Evolutionary conservation across 2,113 vertebrate species (phyloP).

Genomic region (Collichthys lucidus): DNA sequence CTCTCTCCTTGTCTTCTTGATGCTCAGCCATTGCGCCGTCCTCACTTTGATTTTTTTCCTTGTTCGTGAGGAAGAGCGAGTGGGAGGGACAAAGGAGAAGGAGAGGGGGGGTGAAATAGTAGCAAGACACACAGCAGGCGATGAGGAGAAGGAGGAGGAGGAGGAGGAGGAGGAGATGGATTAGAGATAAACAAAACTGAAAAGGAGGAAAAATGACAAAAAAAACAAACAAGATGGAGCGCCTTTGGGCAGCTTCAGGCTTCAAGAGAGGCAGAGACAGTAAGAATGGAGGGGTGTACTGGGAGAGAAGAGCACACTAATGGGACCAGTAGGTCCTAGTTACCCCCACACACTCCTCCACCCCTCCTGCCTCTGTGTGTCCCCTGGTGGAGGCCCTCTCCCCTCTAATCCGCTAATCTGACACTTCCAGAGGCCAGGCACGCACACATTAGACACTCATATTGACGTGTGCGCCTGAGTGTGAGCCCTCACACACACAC

Average conservation of each 20-base stretch:
- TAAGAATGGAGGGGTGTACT: not conserved
- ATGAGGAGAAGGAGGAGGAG: constrained; percentile 18
- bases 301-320: constrained; percentile 24
- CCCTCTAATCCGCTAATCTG: constrained; percentile 75
- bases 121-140: constrained; percentile 10
- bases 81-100: constrained; percentile 18
- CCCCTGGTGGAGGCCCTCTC: constrained; percentile 43
- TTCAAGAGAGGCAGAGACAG: constrained; percentile 5
- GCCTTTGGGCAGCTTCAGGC: constrained; percentile 6
- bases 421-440: constrained; percentile 69
- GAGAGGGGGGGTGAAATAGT: constrained; percentile 4
- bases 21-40: constrained; percentile 11
- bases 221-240: not conserved
- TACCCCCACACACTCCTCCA: not conserved
- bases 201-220: not conserved
- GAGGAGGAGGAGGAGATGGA: constrained; percentile 9
- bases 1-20: not conserved
- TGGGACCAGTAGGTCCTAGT: constrained; percentile 27
- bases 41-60: constrained; percentile 24
- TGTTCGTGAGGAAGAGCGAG: constrained; percentile 14
- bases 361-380: constrained; percentile 18
- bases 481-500: constrained; percentile 23
- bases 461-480: constrained; percentile 40
- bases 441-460: constrained; percentile 51
- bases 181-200: constrained; percentile 24